Conservation (phyloP, 2,888 invertebrate species). For the Rosalia funebris region DNA sequence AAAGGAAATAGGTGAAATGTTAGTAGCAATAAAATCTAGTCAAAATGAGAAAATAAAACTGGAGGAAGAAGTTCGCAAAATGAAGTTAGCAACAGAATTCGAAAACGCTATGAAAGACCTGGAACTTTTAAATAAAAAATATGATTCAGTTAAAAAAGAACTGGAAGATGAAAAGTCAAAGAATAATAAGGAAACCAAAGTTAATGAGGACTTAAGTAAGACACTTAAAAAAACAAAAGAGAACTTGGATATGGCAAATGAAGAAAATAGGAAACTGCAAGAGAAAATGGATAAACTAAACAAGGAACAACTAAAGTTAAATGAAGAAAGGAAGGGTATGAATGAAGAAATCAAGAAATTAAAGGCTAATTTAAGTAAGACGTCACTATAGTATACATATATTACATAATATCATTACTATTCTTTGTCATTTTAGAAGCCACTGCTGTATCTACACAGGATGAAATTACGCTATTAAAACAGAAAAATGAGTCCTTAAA, state of each 20-base stretch:
- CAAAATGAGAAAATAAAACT: slow-evolving; percentile 66
- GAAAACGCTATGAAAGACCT: slow-evolving; percentile 58
- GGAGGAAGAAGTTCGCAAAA: slow-evolving; percentile 61
- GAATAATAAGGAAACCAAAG: slow-evolving; percentile 66
- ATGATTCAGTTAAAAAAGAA: slow-evolving; percentile 66
- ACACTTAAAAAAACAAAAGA: slow-evolving; percentile 63
- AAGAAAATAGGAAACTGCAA: slow-evolving; percentile 69
- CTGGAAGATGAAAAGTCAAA: slow-evolving; percentile 67
- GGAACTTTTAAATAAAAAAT: slow-evolving; percentile 67
- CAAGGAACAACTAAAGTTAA: slow-evolving; percentile 63
- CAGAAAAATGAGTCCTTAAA: slow-evolving; percentile 74
- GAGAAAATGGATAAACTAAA: slow-evolving; percentile 66
- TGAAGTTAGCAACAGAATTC: slow-evolving; percentile 56
- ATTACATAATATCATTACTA: too few species aligned
- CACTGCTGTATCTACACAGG: slow-evolving; percentile 67
- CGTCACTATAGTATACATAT: too few species aligned
- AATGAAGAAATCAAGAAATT: slow-evolving; percentile 62
- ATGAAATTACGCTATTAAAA: slow-evolving; percentile 67
- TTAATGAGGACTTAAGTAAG: slow-evolving; percentile 67
- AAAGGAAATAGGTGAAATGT: slow-evolving; percentile 82
- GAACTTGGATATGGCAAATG: slow-evolving; percentile 68
- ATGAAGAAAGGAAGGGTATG: slow-evolving; percentile 67
- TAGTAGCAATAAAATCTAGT: slow-evolving; percentile 71
- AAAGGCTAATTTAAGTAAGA: slow-evolving; percentile 54
- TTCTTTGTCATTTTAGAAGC: too few species aligned